Evolutionary conservation across 2,888 invertebrate species (phyloP), one percentile per base, ranked within the genome.

Genomic region (Formica aserva): DNA sequence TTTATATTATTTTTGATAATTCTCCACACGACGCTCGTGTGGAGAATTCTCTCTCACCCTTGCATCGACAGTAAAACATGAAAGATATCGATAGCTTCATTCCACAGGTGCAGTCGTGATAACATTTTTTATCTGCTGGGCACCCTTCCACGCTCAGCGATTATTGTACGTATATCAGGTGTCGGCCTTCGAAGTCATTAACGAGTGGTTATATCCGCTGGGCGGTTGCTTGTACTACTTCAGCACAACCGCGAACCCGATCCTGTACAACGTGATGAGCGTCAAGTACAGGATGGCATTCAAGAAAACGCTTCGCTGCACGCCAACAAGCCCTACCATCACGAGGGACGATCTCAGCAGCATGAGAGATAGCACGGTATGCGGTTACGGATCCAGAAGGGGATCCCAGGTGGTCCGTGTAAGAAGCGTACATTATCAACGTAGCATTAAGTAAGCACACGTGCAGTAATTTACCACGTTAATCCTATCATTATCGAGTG

Each of bases 71-170:
- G 5, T 29, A 0, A 15, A 18, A 15, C 22, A n/a, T 57, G 60
- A 78, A 78, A 45, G 35, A 62, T 60, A 60, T 22, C 69, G 22
- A 78, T 71, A 22, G 15, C 35, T 71, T 78, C 57, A n/a, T 55
- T 86, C 67, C 95, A 95, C 38, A 99, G 99, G 98, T 91, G 98
- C 98, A 3, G 98, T 99, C 48, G 98, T 99, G 85, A 96, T 98
- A 32, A 97, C 98, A 15, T 99, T 99, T 96, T 98, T 98, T 95
- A 96, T 98, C 29, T 98, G 98, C 95, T 99, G 98, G 98, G 98
- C 98, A 0, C 99, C 99, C 35, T 99, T 98, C 95, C 98, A 99
- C 95, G 96, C 97, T 89, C 99, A 99, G 95, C 96, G 99, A 4
- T 96, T 99, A 72, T 96, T 98, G 95, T 97, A 97, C 94, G 96